Conservation (phyloP, 2,888 invertebrate genomes). For the Trachelus iudaicus region DNA sequence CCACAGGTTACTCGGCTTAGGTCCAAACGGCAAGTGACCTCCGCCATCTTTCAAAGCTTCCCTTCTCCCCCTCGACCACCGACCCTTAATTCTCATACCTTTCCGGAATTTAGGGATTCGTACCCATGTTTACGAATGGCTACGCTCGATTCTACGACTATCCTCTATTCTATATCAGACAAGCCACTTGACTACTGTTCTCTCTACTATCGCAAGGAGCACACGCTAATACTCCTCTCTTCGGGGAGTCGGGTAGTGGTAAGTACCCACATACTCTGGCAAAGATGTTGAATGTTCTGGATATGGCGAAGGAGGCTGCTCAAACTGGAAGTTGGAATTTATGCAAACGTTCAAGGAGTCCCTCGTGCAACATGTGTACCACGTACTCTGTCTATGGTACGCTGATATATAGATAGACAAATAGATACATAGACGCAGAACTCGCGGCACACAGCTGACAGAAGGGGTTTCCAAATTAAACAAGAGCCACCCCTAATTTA, state of each 20-base stretch:
- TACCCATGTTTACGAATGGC: background rate
- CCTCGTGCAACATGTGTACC: slow-evolving; percentile 29
- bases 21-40: background rate
- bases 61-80: background rate
- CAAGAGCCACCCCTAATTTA: slow-evolving; percentile 53
- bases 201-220: background rate
- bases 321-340: slow-evolving; percentile 21
- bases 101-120: background rate
- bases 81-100: background rate
- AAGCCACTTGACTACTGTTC: background rate
- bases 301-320: background rate
- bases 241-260: background rate
- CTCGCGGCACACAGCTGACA: slow-evolving; percentile 32
- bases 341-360: slow-evolving; percentile 31
- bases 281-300: background rate
- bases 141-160: background rate
- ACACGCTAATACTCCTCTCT: background rate
- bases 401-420: background rate
- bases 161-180: background rate
- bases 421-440: background rate
- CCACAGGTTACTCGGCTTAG: background rate
- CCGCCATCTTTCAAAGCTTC: background rate
- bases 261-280: background rate
- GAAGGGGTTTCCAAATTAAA: slow-evolving; percentile 54
- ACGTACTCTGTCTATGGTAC: background rate